A percentile compares a stretch with the other conserved stretches of the same genome.
phyloP scores from a whole-genome alignment of 2,113 vertebrate species.

The Petrocephalus microphthalmus region DNA sequence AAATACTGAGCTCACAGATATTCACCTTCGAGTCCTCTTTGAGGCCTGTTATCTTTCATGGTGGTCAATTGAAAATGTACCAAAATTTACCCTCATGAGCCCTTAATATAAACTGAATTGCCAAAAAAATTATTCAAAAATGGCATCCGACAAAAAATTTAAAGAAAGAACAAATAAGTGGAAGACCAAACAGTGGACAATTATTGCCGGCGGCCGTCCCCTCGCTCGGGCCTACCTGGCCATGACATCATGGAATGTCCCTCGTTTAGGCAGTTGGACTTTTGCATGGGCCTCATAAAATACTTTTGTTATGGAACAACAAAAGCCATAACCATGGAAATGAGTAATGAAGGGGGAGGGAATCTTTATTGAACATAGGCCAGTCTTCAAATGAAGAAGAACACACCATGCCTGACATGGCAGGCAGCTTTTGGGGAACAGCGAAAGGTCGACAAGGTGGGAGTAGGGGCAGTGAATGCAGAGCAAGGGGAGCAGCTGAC shows the following conservation, averaged over 20 bases:
- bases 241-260: constrained; percentile 60
- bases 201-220: constrained; percentile 4
- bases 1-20: background rate
- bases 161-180: background rate
- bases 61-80: background rate
- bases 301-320: constrained; percentile 57
- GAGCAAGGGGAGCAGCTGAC: constrained; percentile 31
- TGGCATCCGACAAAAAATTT: background rate
- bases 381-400: constrained; percentile 48
- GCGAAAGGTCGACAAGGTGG: background rate
- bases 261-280: constrained; percentile 39
- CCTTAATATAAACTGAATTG: background rate
- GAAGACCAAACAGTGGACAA: background rate
- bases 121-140: background rate
- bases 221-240: constrained; percentile 52
- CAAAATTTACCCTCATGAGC: background rate
- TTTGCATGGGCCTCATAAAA: constrained; percentile 52
- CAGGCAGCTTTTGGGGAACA: constrained; percentile 30
- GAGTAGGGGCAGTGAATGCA: background rate
- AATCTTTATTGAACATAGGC: constrained; percentile 32
- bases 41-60: background rate
- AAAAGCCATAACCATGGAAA: constrained; percentile 49
- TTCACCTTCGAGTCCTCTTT: background rate
- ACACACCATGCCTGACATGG: constrained; percentile 49
- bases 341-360: constrained; percentile 36